These are phyloP conservation scores for Euwallacea fornicatus DNA, from an alignment of 1,140 invertebrate genomes.

Conservation along the genomic window DNA sequence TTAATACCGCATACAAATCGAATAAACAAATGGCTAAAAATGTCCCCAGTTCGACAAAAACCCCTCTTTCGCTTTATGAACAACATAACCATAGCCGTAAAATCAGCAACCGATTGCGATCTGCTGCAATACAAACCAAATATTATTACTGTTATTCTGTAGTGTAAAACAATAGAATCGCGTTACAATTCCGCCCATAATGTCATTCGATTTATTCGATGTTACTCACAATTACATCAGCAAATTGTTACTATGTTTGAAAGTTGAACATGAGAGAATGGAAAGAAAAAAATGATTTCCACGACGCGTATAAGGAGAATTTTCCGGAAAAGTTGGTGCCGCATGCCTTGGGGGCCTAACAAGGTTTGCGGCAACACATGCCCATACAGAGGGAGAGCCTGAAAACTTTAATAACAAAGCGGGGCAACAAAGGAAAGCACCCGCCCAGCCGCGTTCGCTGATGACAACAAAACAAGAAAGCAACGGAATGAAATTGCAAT, in stretches of 20 bases:
- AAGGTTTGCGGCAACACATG: slow-evolving; percentile 15
- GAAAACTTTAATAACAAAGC: slow-evolving; percentile 27
- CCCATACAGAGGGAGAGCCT: slow-evolving; percentile 8
- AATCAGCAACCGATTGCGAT: slow-evolving; percentile 24
- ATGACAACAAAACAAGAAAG: slow-evolving; percentile 26
- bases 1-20: no score
- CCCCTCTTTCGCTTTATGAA: slow-evolving; percentile 6
- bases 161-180: slow-evolving; percentile 32
- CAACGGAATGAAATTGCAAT: slow-evolving; percentile 26
- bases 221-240: background rate
- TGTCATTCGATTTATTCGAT: slow-evolving; percentile 21
- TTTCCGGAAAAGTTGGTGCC: slow-evolving; percentile 7
- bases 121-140: slow-evolving; percentile 22
- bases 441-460: slow-evolving; percentile 10
- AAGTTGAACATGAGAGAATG: no score
- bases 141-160: slow-evolving; percentile 29
- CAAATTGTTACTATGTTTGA: background rate
- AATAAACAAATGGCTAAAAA: background rate
- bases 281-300: no score
- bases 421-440: slow-evolving; percentile 24
- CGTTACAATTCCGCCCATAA: slow-evolving; percentile 15
- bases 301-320: background rate
- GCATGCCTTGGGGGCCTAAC: slow-evolving; percentile 8
- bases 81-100: slow-evolving; percentile 21
- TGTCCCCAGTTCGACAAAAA: slow-evolving; percentile 7